Conservation (phyloP, 2,113 vertebrate genomes). For the Scomber scombrus region DNA sequence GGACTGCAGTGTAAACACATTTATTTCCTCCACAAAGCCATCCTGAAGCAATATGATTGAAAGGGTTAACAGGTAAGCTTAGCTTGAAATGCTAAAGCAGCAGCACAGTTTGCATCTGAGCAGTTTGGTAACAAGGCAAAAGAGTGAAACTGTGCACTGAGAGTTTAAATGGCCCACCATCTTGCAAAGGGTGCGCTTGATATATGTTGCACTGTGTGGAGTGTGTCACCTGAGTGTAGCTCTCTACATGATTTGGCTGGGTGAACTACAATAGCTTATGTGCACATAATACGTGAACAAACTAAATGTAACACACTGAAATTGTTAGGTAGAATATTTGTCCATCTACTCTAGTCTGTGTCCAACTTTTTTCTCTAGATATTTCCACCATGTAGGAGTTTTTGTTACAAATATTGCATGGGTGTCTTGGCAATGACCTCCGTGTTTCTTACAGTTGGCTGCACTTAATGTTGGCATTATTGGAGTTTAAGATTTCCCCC, state of each 20-base stretch:
- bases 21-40: too few species aligned
- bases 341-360: not conserved
- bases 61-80: too few species aligned
- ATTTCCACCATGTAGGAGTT: not conserved
- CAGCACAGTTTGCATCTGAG: not conserved
- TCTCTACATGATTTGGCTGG: not conserved
- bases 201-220: not conserved
- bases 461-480: not conserved
- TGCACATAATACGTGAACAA: too few species aligned
- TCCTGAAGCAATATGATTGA: not conserved
- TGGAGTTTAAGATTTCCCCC: too few species aligned
- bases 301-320: too few species aligned
- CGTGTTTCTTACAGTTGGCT: not conserved
- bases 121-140: not conserved
- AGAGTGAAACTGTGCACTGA: not conserved
- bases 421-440: not conserved
- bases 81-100: not conserved
- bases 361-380: not conserved
- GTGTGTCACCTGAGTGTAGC: not conserved
- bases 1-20: too few species aligned
- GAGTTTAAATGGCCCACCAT: not conserved
- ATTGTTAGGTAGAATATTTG: too few species aligned
- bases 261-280: too few species aligned
- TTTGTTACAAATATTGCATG: not conserved
- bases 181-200: slow-evolving; percentile 14